Conservation (phyloP, 2,797 vertebrate species). For the Pitangus sulphuratus region DNA sequence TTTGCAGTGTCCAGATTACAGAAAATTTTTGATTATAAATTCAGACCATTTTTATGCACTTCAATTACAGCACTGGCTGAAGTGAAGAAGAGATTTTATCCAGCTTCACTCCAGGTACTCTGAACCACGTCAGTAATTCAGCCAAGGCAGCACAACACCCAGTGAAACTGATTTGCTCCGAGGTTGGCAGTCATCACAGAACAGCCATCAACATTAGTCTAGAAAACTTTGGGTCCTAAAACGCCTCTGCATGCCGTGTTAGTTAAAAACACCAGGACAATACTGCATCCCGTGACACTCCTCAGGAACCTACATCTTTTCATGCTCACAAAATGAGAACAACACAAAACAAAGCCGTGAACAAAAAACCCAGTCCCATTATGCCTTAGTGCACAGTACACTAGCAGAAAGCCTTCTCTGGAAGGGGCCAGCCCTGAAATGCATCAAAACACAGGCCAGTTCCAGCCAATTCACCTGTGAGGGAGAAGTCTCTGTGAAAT, state of each 20-base stretch:
- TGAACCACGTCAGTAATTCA: not conserved
- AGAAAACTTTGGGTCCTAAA: not conserved
- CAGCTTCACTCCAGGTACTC: not conserved
- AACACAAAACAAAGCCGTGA: not conserved
- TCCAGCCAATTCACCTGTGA: not conserved
- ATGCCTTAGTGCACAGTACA: rapidly evolving
- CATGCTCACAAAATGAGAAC: not conserved
- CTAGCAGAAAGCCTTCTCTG: not conserved
- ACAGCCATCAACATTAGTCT: not conserved
- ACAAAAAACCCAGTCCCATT: not conserved
- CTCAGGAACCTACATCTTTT: not conserved
- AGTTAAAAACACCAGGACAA: not conserved
- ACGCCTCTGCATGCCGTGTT: not conserved
- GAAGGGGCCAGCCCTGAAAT: not conserved
- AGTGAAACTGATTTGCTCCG: not conserved
- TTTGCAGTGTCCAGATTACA: not conserved
- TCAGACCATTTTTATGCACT: not conserved
- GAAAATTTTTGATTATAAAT: not conserved
- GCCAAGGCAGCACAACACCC: not conserved
- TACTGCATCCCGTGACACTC: rapidly evolving
- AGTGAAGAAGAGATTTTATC: not conserved
- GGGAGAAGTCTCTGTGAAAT: not conserved
- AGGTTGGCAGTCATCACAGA: not conserved
- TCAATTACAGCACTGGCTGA: not conserved
- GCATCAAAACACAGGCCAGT: not conserved